phyloP scores from a whole-genome alignment of 2,888 invertebrate genomes.

The Macrophya annulata region DNA sequence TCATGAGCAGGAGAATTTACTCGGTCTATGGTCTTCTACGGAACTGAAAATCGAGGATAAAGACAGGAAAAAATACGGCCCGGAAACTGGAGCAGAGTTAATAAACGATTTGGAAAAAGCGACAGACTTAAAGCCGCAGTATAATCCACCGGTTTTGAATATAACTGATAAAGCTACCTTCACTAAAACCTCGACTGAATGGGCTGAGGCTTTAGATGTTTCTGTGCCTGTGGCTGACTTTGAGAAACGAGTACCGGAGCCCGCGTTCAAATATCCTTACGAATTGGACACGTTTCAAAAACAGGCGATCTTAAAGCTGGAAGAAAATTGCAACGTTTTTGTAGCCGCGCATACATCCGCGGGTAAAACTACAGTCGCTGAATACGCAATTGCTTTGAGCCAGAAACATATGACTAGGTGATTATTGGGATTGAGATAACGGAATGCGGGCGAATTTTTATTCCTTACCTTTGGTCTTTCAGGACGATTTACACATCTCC shows the following conservation, averaged over 20 bases:
- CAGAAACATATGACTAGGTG: conserved; percentile 94
- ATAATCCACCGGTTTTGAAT: conserved; percentile 84
- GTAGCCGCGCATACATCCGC: conserved; percentile 99
- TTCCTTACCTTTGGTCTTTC: conserved; percentile 61
- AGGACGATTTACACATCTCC: conserved; percentile 98
- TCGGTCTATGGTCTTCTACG: conserved; percentile 78
- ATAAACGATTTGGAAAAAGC: conserved; percentile 70
- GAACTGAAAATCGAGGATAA: conserved; percentile 64
- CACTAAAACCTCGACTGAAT: conserved; percentile 84
- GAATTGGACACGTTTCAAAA: conserved; percentile 98
- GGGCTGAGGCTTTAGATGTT: conserved; percentile 94
- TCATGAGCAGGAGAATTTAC: conserved; percentile 83
- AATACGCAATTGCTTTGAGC: conserved; percentile 98
- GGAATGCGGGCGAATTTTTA: neutral
- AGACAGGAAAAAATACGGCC: conserved; percentile 61
- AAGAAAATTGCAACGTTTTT: conserved; percentile 97
- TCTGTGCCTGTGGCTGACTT: conserved; percentile 91
- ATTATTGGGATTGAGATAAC: conserved; percentile 26
- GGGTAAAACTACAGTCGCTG: conserved; percentile 99
- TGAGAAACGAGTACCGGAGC: conserved; percentile 88
- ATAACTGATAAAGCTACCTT: conserved; percentile 82
- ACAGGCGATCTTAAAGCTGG: conserved; percentile 96
- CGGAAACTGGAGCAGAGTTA: conserved; percentile 3
- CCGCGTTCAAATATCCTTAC: conserved; percentile 94
- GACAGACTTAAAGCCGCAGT: conserved; percentile 72